Evolutionary conservation across 2,113 vertebrate genomes (phyloP).

Genomic region (Ibidorhyncha struthersii): DNA sequence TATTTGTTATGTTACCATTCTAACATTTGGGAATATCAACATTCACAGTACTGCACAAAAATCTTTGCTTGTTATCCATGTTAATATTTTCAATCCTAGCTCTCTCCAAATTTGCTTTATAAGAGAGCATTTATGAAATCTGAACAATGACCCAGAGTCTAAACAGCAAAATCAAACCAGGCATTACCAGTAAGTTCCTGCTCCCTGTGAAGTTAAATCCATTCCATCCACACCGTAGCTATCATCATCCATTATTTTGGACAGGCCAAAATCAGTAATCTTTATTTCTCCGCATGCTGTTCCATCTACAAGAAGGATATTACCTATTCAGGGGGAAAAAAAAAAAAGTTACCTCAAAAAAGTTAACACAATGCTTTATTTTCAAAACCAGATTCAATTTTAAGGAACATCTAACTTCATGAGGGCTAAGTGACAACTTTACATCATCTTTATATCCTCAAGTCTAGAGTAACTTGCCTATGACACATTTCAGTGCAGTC

Average conservation of each 20-base stretch:
- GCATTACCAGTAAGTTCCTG: slow-evolving; percentile 96
- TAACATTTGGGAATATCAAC: neutral
- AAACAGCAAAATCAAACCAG: neutral
- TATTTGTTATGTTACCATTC: neutral
- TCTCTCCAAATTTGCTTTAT: neutral
- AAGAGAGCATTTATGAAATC: neutral
- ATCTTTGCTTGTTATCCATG: neutral
- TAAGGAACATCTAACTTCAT: neutral
- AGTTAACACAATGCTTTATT: neutral
- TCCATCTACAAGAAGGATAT: slow-evolving; percentile 97
- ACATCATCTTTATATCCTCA: neutral
- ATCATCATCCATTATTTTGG: slow-evolving; percentile 99
- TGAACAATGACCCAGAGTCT: neutral
- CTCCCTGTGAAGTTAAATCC: slow-evolving; percentile 98
- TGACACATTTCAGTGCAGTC: neutral
- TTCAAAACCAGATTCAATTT: neutral
- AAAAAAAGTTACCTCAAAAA: neutral
- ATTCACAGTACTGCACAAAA: neutral
- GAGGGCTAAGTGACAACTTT: neutral
- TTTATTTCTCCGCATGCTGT: slow-evolving; percentile 99
- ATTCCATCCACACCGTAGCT: slow-evolving; percentile 98
- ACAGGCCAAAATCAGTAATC: slow-evolving; percentile 98
- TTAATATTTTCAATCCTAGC: neutral
- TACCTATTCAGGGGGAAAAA: slow-evolving; percentile 77
- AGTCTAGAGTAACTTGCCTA: neutral